phyloP scores from a whole-genome alignment of 2,797 vertebrate species.

The Etheostoma nigrum region DNA sequence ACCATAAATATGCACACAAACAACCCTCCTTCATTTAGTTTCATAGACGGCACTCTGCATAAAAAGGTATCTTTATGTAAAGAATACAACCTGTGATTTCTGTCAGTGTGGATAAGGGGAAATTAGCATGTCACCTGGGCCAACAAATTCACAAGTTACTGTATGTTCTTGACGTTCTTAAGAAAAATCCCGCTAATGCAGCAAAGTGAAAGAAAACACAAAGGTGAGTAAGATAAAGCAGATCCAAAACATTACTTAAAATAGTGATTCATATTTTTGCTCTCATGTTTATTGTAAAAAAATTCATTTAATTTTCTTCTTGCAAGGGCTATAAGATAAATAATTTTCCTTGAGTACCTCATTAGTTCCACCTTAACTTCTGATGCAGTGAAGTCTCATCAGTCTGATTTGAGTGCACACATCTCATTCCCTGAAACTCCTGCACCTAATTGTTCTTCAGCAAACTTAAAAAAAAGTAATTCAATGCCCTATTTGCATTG shows the following conservation, averaged over 20 bases:
- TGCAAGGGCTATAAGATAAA: constrained; percentile 33
- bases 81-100: constrained; percentile 1
- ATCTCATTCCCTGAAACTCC: constrained; percentile 38
- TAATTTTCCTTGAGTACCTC: constrained; percentile 28
- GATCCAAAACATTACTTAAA: constrained; percentile 13
- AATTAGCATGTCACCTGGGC: constrained; percentile 5
- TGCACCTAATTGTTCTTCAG: constrained; percentile 53
- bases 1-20: neutral
- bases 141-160: constrained; percentile 23
- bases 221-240: constrained; percentile 6
- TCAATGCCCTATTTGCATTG: constrained; percentile 55
- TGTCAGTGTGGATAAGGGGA: constrained; percentile 3
- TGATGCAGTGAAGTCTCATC: constrained; percentile 57
- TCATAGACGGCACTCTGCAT: neutral
- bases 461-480: constrained; percentile 51
- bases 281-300: constrained; percentile 3
- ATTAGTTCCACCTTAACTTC: constrained; percentile 59
- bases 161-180: constrained; percentile 2
- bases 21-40: neutral
- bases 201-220: constrained; percentile 29
- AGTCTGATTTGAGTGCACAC: constrained; percentile 44
- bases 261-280: constrained; percentile 9
- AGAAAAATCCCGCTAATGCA: constrained; percentile 20
- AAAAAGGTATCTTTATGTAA: neutral
- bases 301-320: neutral